phyloP scores from a whole-genome alignment of 2,113 vertebrate species.

The Globicephala melas region DNA sequence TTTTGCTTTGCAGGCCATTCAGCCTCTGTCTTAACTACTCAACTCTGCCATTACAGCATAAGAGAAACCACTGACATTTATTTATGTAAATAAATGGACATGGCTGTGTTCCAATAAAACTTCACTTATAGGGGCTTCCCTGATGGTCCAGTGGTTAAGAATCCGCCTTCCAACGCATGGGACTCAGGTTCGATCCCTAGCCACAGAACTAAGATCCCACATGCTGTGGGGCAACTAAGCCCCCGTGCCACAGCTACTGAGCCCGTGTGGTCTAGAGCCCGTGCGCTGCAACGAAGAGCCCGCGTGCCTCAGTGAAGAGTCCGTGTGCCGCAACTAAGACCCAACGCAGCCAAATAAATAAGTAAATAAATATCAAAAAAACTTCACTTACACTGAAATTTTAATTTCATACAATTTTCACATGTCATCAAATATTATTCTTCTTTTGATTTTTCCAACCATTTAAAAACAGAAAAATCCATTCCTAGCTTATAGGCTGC shows the following conservation, averaged over 20 bases:
- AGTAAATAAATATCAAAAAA: neutral
- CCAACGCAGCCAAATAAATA: no score
- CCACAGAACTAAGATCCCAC: no score
- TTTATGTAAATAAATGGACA: neutral
- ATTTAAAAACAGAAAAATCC: conserved; percentile 11
- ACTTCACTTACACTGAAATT: neutral
- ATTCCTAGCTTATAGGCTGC: neutral
- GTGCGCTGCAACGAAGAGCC: no score
- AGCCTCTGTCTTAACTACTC: conserved; percentile 14
- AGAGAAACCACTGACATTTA: neutral
- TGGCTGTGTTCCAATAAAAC: conserved; percentile 3
- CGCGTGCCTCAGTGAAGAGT: no score
- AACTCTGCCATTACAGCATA: neutral
- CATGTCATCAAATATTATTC: neutral
- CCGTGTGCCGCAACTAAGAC: no score
- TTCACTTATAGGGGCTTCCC: neutral
- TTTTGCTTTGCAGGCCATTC: conserved; percentile 7
- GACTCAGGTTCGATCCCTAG: no score
- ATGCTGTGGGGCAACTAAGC: no score
- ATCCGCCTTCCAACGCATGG: no score
- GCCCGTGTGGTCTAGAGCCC: no score
- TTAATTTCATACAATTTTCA: conserved; percentile 27
- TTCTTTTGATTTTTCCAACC: conserved; percentile 20
- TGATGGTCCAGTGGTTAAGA: no score
- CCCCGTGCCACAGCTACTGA: no score